Base-by-base conservation (phyloP, 2,113 vertebrate species). In the Plecotus auritus region DNA sequence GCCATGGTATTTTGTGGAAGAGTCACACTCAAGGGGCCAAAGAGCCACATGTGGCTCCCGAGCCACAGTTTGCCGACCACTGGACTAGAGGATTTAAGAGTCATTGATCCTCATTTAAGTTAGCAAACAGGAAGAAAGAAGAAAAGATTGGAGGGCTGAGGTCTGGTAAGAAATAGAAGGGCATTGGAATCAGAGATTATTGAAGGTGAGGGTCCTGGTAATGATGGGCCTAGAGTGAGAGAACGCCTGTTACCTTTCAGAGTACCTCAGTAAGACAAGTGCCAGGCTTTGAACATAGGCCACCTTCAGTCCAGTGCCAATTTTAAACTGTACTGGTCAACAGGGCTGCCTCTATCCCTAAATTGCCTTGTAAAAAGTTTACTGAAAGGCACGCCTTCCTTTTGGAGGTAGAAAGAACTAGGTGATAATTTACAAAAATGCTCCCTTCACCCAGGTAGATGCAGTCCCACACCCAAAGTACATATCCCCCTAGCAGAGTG, bases 211-310 rank as follows among this genome's bases (percentile, higher is more conserved):
- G 10, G 12, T 74, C 14, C 23, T 69, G 9, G 32, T 32, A 32
- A 22, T 56, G 13, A 4, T 35, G 13, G 26, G 1, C 1, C 32
- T 54, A 8, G 11, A 82, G 3, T 12, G 1, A 7, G 9, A 56
- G 47, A 66, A 81, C 11, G 18, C 30, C 69, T 64, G 37, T 14
- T 17, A 30, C 61, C 20, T 7, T 26, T 35, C 6, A 16, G 59
- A 40, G 23, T 26, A 40, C 9, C 37, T 67, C 37, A 51, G 45
- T 70, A 30, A 83, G 17, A 40, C 17, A 83, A 78, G 26, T 49
- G 13, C 10, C n/a, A 26, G 42, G 4, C 22, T 93, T 42, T 54
- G 37, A 76, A 66, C 35, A n/a, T n/a, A 32, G 73, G 70, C 51
- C 45, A 40, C 30, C 14, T 42, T 85, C 3, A 72, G 32, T 17